These are phyloP conservation scores for Phyllotis vaccarum DNA, from an alignment of 2,797 vertebrate genomes.

Conservation along the genomic window DNA sequence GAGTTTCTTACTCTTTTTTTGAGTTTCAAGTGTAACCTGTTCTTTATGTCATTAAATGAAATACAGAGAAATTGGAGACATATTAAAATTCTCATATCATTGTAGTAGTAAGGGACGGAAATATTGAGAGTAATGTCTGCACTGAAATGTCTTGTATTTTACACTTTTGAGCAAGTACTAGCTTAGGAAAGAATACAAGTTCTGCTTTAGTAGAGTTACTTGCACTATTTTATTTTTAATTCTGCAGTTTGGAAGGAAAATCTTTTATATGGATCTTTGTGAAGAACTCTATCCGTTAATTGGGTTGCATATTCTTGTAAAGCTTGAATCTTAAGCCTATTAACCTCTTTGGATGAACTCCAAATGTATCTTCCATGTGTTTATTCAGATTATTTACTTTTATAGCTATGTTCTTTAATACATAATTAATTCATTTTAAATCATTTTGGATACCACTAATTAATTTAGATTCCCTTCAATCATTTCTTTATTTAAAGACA, in stretches of 20 bases:
- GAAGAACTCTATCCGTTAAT: background rate
- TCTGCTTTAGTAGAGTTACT: background rate
- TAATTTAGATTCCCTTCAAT: background rate
- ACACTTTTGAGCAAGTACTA: background rate
- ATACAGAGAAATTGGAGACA: background rate
- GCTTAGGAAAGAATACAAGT: background rate
- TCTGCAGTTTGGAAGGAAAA: background rate
- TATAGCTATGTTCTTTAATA: background rate
- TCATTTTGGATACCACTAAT: background rate
- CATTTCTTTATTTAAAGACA: background rate
- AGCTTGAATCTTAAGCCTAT: background rate
- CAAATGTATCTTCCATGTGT: background rate
- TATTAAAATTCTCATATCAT: background rate
- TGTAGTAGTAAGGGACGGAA: background rate
- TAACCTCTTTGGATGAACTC: background rate
- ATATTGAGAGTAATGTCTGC: slow-evolving; percentile 13
- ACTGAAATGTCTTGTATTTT: background rate
- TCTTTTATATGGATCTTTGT: background rate
- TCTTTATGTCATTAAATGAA: background rate
- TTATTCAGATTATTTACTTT: slow-evolving; percentile 50
- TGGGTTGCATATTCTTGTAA: background rate
- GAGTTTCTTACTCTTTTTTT: background rate
- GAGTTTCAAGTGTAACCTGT: background rate
- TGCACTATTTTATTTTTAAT: background rate
- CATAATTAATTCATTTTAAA: slow-evolving; percentile 19